Evolutionary conservation across 2,113 vertebrate species (phyloP).

Genomic region (Galbula dea): DNA sequence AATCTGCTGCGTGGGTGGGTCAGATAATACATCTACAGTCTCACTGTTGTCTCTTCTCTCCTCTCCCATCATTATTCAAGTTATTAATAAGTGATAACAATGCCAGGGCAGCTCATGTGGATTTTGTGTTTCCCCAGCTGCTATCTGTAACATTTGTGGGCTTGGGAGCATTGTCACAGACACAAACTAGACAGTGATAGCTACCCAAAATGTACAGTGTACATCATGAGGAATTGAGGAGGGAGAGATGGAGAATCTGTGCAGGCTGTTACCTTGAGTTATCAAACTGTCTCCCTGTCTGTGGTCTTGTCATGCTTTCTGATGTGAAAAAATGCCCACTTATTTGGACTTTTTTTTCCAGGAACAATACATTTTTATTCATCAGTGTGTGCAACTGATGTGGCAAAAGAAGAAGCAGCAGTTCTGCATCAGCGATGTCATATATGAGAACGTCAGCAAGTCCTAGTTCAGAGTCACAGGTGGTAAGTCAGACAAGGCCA

Average conservation of each 20-base stretch:
- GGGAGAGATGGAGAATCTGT: neutral
- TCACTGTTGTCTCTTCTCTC: neutral
- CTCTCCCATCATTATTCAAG: neutral
- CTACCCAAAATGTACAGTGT: no score
- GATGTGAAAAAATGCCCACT: neutral
- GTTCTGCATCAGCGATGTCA: slow-evolving; percentile 88
- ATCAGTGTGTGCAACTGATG: slow-evolving; percentile 94
- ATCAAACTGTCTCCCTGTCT: neutral
- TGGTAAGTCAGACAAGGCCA: slow-evolving; percentile 37
- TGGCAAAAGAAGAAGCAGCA: slow-evolving; percentile 95
- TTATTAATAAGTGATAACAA: neutral
- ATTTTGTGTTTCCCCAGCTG: neutral
- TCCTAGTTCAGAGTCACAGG: slow-evolving; percentile 76
- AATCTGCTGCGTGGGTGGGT: neutral
- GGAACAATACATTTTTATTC: slow-evolving; percentile 98
- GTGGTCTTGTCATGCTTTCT: neutral
- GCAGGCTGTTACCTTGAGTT: neutral
- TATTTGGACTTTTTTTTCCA: slow-evolving; percentile 35
- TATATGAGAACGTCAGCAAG: slow-evolving; percentile 95
- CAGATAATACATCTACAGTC: neutral
- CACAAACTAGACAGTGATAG: no score
- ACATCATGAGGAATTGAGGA: neutral
- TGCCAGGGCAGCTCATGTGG: neutral
- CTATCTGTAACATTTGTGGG: neutral
- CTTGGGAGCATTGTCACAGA: neutral